phyloP scores from a whole-genome alignment of 2,113 vertebrate genomes.

The Gopherus flavomarginatus region DNA sequence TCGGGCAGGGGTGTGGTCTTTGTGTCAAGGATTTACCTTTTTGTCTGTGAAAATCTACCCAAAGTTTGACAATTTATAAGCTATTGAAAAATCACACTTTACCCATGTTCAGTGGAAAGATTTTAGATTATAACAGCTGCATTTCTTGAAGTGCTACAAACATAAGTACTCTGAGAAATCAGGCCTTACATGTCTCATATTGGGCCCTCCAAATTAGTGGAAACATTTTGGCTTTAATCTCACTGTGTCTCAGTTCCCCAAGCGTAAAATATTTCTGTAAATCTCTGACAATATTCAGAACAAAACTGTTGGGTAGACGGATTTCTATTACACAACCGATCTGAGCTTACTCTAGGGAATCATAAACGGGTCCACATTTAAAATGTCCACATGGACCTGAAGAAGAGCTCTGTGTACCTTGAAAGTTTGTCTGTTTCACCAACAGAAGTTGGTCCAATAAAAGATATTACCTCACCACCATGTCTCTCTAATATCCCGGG shows the following conservation, averaged over 20 bases:
- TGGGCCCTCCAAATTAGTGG: background rate
- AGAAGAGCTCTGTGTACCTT: background rate
- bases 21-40: background rate
- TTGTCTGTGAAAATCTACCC: background rate
- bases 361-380: background rate
- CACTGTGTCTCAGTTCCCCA: background rate
- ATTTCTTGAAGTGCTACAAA: background rate
- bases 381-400: background rate
- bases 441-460: background rate
- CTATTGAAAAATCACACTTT: background rate
- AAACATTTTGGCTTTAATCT: background rate
- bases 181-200: background rate
- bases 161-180: background rate
- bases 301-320: background rate
- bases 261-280: background rate
- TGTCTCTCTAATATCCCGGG: background rate
- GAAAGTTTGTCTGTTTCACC: background rate
- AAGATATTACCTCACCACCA: background rate
- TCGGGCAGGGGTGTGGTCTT: background rate
- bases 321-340: background rate
- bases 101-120: background rate
- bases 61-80: background rate
- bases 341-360: background rate
- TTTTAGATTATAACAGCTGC: background rate
- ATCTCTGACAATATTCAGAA: background rate